These are phyloP conservation scores for Papilio aristodemus DNA, from an alignment of 1,140 invertebrate genomes.

Conservation along the genomic window DNA sequence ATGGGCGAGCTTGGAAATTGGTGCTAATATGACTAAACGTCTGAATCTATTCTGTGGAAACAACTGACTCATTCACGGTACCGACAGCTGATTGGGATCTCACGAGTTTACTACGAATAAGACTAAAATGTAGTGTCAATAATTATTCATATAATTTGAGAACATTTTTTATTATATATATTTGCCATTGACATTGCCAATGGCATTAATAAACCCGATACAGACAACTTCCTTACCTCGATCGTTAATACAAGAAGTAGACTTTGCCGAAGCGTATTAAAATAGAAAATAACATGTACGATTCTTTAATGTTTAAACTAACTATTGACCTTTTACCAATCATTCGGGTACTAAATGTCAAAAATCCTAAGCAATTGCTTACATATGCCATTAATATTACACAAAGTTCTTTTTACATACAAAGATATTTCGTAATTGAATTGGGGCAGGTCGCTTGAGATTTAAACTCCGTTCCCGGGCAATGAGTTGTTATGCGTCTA, in stretches of 20 bases:
- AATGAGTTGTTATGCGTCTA: not conserved
- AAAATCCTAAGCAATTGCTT: not conserved
- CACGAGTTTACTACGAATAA: constrained; percentile 7
- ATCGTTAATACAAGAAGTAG: too few relatives aligned
- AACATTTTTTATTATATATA: not conserved
- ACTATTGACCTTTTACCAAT: too few relatives aligned
- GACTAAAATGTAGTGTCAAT: constrained; percentile 1
- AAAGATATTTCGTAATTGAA: not conserved
- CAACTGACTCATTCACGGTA: constrained; percentile 10
- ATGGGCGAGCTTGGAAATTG: constrained; percentile 7
- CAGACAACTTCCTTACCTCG: too few relatives aligned
- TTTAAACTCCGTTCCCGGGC: not conserved
- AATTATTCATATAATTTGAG: not conserved
- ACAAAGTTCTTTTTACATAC: not conserved
- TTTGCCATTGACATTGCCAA: not conserved
- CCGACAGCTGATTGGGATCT: constrained; percentile 8
- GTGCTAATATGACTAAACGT: constrained; percentile 20
- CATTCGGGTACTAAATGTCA: too few relatives aligned
- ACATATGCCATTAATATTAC: not conserved
- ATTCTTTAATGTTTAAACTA: too few relatives aligned
- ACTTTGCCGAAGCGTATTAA: too few relatives aligned
- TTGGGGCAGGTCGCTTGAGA: not conserved
- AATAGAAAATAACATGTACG: too few relatives aligned
- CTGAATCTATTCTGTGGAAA: constrained; percentile 11
- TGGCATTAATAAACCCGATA: too few relatives aligned